A percentile compares a stretch with the other conserved stretches of the same genome.
Conservation (phyloP, 2,113 vertebrate species). For the Oncorhynchus kisutch region DNA sequence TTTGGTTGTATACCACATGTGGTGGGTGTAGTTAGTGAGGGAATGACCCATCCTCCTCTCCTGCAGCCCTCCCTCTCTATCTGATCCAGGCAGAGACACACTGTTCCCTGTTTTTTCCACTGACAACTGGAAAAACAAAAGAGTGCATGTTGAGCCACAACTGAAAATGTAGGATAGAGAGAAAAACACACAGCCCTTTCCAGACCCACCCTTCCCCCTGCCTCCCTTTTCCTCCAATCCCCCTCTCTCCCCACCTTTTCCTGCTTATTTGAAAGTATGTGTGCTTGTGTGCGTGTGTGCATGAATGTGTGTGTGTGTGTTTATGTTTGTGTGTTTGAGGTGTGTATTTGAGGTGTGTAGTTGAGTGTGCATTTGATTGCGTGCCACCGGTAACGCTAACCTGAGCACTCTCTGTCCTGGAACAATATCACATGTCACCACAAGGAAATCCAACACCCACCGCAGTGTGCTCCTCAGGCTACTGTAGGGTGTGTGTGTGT, state of each 20-base stretch:
- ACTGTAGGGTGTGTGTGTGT: too few species aligned
- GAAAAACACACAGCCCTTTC: slow-evolving; percentile 4
- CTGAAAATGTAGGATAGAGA: neutral
- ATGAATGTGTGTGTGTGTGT: neutral
- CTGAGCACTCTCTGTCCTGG: neutral
- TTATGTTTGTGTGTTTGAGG: neutral
- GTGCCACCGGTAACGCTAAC: too few species aligned
- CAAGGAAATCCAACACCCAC: neutral
- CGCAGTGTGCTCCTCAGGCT: neutral
- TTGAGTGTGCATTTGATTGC: too few species aligned
- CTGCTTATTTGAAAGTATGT: too few species aligned
- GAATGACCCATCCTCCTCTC: neutral
- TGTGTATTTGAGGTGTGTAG: neutral
- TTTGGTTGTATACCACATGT: too few species aligned
- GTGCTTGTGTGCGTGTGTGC: too few species aligned
- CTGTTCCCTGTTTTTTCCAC: slow-evolving; percentile 11
- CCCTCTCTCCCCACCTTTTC: neutral
- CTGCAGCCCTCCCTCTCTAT: neutral
- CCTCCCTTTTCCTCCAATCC: neutral
- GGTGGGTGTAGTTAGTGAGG: too few species aligned
- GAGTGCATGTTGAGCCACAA: slow-evolving; percentile 9
- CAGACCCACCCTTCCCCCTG: neutral
- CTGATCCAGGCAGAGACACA: slow-evolving; percentile 5
- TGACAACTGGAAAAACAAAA: slow-evolving; percentile 15
- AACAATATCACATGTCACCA: slow-evolving; percentile 5